A percentile compares a stretch with the other conserved stretches of the same genome.
Conservation (phyloP, 2,113 vertebrate species). For the Scalopus aquaticus region DNA sequence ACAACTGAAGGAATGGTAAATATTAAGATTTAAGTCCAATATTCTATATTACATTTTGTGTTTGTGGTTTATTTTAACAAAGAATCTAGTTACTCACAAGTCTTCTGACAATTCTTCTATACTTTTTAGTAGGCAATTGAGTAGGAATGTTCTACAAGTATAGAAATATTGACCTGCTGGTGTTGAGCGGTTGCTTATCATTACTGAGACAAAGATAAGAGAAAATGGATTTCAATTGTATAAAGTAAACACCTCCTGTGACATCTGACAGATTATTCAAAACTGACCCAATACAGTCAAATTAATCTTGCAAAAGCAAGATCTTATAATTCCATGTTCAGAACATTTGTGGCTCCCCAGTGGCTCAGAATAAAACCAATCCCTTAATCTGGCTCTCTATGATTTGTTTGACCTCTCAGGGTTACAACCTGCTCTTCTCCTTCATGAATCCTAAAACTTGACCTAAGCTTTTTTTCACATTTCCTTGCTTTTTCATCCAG, state of each 20-base stretch:
- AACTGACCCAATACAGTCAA: conserved; percentile 14
- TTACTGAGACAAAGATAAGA: conserved; percentile 52
- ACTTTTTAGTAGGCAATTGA: conserved; percentile 31
- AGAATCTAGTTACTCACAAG: conserved; percentile 9
- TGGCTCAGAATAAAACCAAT: conserved; percentile 31
- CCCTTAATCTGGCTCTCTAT: background rate
- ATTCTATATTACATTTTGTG: background rate
- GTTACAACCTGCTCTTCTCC: background rate
- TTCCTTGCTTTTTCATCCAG: background rate
- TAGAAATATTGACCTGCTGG: conserved; percentile 49
- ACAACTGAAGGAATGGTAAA: background rate
- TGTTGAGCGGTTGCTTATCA: conserved; percentile 50
- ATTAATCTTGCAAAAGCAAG: conserved; percentile 15
- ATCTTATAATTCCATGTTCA: conserved; percentile 1
- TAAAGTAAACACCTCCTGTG: conserved; percentile 48
- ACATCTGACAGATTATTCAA: conserved; percentile 45
- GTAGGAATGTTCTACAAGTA: conserved; percentile 22
- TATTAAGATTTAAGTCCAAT: conserved; percentile 22
- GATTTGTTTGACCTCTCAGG: background rate
- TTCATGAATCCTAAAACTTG: background rate
- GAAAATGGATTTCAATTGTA: conserved; percentile 57
- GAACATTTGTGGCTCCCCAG: background rate
- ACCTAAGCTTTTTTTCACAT: background rate
- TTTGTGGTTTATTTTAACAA: conserved; percentile 37
- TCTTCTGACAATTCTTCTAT: conserved; percentile 54